These are phyloP conservation scores for Alca torda DNA, from an alignment of 2,797 vertebrate genomes.

Conservation along the genomic window DNA sequence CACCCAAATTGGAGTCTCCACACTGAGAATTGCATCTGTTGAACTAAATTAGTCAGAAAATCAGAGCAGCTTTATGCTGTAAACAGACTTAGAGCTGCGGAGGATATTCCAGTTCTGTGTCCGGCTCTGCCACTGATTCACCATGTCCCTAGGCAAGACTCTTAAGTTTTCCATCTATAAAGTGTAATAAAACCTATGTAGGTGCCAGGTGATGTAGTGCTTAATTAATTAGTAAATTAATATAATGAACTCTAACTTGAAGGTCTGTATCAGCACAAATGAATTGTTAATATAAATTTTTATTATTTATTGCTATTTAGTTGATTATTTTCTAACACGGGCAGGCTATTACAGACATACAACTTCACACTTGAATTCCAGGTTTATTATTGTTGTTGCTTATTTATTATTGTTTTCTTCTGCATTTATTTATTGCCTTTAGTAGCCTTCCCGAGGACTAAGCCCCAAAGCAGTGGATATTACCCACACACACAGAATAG, in stretches of 20 bases:
- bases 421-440: not conserved
- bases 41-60: constrained; percentile 59
- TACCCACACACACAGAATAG: not conserved
- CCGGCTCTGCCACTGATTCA: constrained; percentile 61
- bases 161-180: constrained; percentile 65
- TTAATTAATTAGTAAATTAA: constrained; percentile 73
- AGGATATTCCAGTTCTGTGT: constrained; percentile 49
- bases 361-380: constrained; percentile 62
- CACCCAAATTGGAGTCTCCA: constrained; percentile 51
- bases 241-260: constrained; percentile 67
- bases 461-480: not conserved
- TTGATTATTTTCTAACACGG: constrained; percentile 62
- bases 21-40: constrained; percentile 47
- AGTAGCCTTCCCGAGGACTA: not conserved
- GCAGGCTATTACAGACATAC: constrained; percentile 57
- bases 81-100: constrained; percentile 5
- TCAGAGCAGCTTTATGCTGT: constrained; percentile 38
- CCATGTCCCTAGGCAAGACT: constrained; percentile 63
- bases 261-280: constrained; percentile 66
- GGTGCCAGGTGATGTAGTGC: constrained; percentile 54
- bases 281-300: constrained; percentile 68
- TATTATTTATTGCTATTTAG: constrained; percentile 70
- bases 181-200: constrained; percentile 63
- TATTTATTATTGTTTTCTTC: constrained; percentile 47
- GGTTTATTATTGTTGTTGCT: constrained; percentile 52